phyloP scores from a whole-genome alignment of 1,140 invertebrate genomes.

The Lasioglossum baleicum region DNA sequence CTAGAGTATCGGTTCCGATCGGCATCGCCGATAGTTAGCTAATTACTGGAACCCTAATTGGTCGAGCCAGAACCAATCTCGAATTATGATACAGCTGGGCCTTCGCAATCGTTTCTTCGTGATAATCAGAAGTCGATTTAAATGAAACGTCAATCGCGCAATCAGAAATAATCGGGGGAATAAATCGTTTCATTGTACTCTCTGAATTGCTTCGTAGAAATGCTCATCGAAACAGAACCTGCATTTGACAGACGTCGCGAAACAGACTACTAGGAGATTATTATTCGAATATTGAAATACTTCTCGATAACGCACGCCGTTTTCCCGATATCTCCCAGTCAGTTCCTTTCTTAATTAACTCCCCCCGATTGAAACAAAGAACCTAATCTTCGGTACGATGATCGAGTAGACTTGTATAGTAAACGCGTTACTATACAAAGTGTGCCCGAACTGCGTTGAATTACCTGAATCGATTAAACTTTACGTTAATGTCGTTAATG shows the following conservation, averaged over 20 bases:
- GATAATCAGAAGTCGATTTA: not conserved
- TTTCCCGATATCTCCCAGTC: too few relatives aligned
- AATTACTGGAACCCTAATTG: not conserved
- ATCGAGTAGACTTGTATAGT: slow-evolving; percentile 13
- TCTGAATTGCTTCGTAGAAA: too few relatives aligned
- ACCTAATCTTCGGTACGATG: not conserved
- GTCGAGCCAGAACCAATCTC: not conserved
- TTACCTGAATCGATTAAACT: slow-evolving; percentile 21
- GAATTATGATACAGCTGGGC: not conserved
- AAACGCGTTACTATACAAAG: slow-evolving; percentile 36
- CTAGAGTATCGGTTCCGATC: not conserved
- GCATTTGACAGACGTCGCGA: too few relatives aligned
- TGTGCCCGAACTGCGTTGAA: not conserved
- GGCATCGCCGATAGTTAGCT: not conserved
- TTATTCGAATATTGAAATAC: too few relatives aligned
- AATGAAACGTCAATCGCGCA: slow-evolving; percentile 3
- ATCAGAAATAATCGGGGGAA: not conserved
- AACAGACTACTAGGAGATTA: too few relatives aligned
- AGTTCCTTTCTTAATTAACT: not conserved
- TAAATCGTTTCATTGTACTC: too few relatives aligned
- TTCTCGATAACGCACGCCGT: too few relatives aligned
- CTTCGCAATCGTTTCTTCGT: not conserved
- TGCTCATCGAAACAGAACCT: too few relatives aligned
- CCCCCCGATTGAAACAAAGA: not conserved
- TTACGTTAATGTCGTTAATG: slow-evolving; percentile 10